Evolutionary conservation across 2,113 vertebrate genomes (phyloP).

Genomic region (Scartelaos histophorus): DNA sequence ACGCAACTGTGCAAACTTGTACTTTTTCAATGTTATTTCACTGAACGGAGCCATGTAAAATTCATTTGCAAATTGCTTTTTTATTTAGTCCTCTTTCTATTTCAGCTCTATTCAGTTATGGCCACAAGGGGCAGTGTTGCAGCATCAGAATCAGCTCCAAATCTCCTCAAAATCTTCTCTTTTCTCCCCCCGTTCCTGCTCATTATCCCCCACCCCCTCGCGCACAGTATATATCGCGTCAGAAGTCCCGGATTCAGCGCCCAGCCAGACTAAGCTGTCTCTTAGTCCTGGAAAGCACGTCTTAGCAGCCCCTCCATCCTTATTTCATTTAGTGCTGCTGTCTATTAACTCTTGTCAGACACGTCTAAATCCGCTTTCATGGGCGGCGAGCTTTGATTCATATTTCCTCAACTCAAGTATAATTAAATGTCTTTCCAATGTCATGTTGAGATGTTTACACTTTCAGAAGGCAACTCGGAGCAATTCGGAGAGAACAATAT

Average conservation of each 20-base stretch:
- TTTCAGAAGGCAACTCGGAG: slow-evolving; percentile 44
- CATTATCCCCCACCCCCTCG: slow-evolving; percentile 44
- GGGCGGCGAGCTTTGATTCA: slow-evolving; percentile 59
- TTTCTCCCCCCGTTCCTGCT: slow-evolving; percentile 27
- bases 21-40: slow-evolving; percentile 7
- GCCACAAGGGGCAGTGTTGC: slow-evolving; percentile 67
- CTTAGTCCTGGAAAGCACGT: slow-evolving; percentile 68
- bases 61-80: slow-evolving; percentile 23
- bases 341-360: slow-evolving; percentile 69
- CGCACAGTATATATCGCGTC: slow-evolving; percentile 42
- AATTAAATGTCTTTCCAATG: slow-evolving; percentile 76
- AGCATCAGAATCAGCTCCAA: slow-evolving; percentile 44
- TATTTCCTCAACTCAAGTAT: slow-evolving; percentile 62
- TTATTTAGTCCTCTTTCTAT: neutral
- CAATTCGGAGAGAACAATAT: slow-evolving; percentile 32
- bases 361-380: slow-evolving; percentile 67
- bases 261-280: slow-evolving; percentile 64
- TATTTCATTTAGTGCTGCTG: slow-evolving; percentile 66
- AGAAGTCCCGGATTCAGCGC: slow-evolving; percentile 57
- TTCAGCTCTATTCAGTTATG: slow-evolving; percentile 4
- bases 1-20: slow-evolving; percentile 3
- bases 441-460: slow-evolving; percentile 63
- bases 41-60: slow-evolving; percentile 22
- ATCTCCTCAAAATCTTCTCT: slow-evolving; percentile 45
- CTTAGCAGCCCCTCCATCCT: slow-evolving; percentile 49